A percentile compares a stretch with the other conserved stretches of the same genome.
These are phyloP conservation scores for Euzophera pinguis DNA, from an alignment of 2,888 invertebrate genomes.

Conservation along the genomic window DNA sequence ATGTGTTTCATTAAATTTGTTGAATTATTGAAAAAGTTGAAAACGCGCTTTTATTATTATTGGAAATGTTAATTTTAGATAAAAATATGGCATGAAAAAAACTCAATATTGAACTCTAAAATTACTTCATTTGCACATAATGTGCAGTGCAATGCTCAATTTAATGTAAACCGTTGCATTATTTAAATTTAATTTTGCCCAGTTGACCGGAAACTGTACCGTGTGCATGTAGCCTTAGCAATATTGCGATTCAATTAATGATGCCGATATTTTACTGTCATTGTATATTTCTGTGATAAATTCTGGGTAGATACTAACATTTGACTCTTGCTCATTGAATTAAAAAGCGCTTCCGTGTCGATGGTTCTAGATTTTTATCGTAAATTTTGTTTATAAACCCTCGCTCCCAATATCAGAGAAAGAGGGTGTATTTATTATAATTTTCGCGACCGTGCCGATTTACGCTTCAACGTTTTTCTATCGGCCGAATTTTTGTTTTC, in stretches of 20 bases:
- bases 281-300: slow-evolving; percentile 56
- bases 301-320: slow-evolving; percentile 37
- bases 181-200: slow-evolving; percentile 2
- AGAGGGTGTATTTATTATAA: slow-evolving; percentile 5
- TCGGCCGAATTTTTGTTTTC: too few species aligned
- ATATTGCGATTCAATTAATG: slow-evolving; percentile 72
- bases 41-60: too few species aligned
- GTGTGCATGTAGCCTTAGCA: slow-evolving; percentile 25
- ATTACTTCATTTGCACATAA: too few species aligned
- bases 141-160: neutral
- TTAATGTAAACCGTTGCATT: neutral
- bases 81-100: neutral
- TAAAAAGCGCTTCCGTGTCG: slow-evolving; percentile 20
- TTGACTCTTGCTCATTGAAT: slow-evolving; percentile 34
- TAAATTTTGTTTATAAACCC: slow-evolving; percentile 3
- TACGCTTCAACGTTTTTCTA: too few species aligned
- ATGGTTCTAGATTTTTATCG: slow-evolving; percentile 13
- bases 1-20: too few species aligned
- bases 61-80: too few species aligned
- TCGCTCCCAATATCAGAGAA: neutral
- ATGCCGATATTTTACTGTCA: slow-evolving; percentile 65
- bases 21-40: too few species aligned
- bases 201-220: slow-evolving; percentile 5
- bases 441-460: neutral
- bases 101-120: neutral